Evolutionary conservation across 1,140 invertebrate species (phyloP), one percentile per base, ranked within the genome.

Genomic region (Drosophila arizonae): DNA sequence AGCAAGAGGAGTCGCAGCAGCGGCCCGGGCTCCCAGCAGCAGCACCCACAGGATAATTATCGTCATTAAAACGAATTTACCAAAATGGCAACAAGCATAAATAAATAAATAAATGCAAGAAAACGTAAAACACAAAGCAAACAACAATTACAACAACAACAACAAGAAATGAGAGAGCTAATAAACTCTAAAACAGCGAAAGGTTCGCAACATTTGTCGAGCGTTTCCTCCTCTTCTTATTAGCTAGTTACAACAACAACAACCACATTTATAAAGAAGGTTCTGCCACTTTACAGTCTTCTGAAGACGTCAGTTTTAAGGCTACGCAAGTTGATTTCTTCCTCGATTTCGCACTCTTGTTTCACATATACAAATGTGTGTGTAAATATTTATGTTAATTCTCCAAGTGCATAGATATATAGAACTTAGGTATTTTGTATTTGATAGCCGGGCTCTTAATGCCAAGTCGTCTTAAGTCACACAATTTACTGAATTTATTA

Each of bases 201-300:
- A 61, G 57, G 71, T 39, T 66, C 54, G 52, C 54, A 58, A 51
- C 45, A 72, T 58, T 46, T 30, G 28, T 4, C 28, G 28, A 30
- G 28, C 28, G 28, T 30, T 30, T 30, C 28, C 70, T 70, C 45
- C 45, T 69, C 55, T 55, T 46, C 33, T 24, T 36, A 76, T 62
- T 72, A 76, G 68, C 68, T 66, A 66, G 30, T 64, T 36, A 39
- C 45, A 50, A 52, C 54, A 11, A 54, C 48, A 11, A 54, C 6
- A 33, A 60, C 55, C 30, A 30, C 56, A 76, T 46, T 51, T 36
- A 30, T 24, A 63, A 26, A 66, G 50, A 76, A 77, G 84, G 84
- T 88, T 88, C 82, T 80, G 80, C 85, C 85, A 88, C 84, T 88
- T 88, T 88, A 88, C 84, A 78, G 84, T 88, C 84, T 88, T 88